Evolutionary conservation across 2,888 invertebrate genomes (phyloP), one percentile per base, ranked within the genome.

Genomic region (Eupithecia centaureata): DNA sequence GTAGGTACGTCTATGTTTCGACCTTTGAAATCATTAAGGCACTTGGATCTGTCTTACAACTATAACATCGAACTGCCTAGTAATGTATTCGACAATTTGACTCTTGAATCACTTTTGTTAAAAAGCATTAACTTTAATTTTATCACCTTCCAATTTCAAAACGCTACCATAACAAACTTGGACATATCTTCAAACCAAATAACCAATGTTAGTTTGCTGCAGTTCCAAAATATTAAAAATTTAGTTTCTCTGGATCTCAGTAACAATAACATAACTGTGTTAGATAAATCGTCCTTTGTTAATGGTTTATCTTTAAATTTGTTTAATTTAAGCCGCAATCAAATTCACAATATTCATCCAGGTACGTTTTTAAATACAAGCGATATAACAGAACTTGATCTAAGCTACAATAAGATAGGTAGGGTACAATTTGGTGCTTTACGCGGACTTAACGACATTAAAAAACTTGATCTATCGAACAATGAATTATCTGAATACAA

Each of bases 321-420:
- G 25, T 52, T 68, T 2, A 61, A 65, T 61, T 62, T 68, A 18
- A 64, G 64, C 22, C 18, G 65, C 15, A 68, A 68, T 42, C 38
- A 61, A 13, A 51, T 68, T 13, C 13, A 35, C 0, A 2, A 38
- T 27, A 10, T 68, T 13, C 58, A 32, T 38, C 61, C 57, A 12
- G 68, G 68, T 13, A 54, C 68, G 2, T 68, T 68, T 28, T 7
- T 68, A 27, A 57, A 33, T 12, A 51, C 28, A 2, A 47, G 28
- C 10, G 7, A 10, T 22, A 22, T 68, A 13, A 27, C 28, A n/a
- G 28, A 63, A 15, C 54, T 68, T n/a, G 67, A 68, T 58, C 13
- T 68, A 27, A 64, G 68, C 13, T 8, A 42, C 25, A 68, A 68
- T 52, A 64, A 54, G 10, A 42, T 68, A 28, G 51, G 52, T 7